phyloP scores from a whole-genome alignment of 2,797 vertebrate genomes.

The Discoglossus pictus region DNA sequence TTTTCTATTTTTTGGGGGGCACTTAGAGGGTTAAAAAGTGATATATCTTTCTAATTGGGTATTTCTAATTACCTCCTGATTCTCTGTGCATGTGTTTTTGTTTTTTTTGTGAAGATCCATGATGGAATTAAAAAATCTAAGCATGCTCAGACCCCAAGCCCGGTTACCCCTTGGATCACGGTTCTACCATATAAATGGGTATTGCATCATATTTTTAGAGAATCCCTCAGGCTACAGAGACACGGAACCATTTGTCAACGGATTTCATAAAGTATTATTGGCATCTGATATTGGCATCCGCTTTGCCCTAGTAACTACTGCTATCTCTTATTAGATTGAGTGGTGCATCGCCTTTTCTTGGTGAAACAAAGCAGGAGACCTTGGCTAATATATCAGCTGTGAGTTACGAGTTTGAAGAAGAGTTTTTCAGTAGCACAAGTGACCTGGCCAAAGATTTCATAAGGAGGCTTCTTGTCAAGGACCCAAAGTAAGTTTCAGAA shows the following conservation, averaged over 20 bases:
- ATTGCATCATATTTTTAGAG: too few relatives aligned
- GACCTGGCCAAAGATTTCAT: slow-evolving; percentile 97
- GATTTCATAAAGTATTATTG: too few relatives aligned
- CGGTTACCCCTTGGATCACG: too few relatives aligned
- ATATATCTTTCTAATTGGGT: too few relatives aligned
- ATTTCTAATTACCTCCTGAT: too few relatives aligned
- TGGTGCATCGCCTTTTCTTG: slow-evolving; percentile 94
- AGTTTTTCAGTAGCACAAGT: slow-evolving; percentile 94
- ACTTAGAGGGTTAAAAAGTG: too few relatives aligned
- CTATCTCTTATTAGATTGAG: slow-evolving; percentile 86
- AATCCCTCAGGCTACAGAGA: background rate
- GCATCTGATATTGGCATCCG: too few relatives aligned
- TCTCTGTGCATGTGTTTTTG: background rate
- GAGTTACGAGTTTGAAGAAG: slow-evolving; percentile 94
- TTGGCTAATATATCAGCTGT: slow-evolving; percentile 96
- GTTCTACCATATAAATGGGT: too few relatives aligned
- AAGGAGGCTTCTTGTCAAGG: slow-evolving; percentile 88
- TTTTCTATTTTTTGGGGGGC: too few relatives aligned
- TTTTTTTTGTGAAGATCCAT: too few relatives aligned
- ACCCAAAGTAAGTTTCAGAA: slow-evolving; percentile 85
- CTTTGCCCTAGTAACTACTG: slow-evolving; percentile 6
- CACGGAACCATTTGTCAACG: background rate
- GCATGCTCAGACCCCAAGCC: too few relatives aligned
- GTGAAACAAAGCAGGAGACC: slow-evolving; percentile 96
- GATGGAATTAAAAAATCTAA: too few relatives aligned